phyloP scores from a whole-genome alignment of 2,113 vertebrate species.

The Elgaria multicarinata region DNA sequence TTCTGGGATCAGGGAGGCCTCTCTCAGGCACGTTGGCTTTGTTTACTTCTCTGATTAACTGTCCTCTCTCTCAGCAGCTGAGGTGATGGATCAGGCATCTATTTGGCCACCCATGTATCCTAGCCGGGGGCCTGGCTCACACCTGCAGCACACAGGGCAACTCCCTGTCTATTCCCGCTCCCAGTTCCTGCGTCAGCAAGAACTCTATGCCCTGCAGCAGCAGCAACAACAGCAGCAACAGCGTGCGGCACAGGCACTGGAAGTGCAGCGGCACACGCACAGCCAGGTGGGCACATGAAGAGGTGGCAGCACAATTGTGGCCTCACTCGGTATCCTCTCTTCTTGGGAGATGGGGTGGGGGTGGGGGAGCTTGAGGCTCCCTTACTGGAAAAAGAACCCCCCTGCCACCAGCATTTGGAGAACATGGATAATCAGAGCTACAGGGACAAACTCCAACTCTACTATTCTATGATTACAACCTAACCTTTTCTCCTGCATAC shows the following conservation, averaged over 20 bases:
- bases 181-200: slow-evolving; percentile 95
- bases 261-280: slow-evolving; percentile 76
- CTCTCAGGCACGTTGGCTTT: neutral
- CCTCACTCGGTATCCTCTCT: neutral
- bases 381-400: neutral
- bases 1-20: neutral
- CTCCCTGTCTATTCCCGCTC: slow-evolving; percentile 90
- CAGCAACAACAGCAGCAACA: slow-evolving; percentile 80
- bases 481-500: neutral
- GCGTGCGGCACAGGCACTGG: slow-evolving; percentile 78
- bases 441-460: too few relatives aligned
- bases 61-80: slow-evolving; percentile 70
- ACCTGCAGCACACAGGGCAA: slow-evolving; percentile 93
- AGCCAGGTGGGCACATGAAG: slow-evolving; percentile 54
- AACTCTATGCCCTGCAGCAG: slow-evolving; percentile 92
- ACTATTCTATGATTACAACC: too few relatives aligned
- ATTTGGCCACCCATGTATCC: slow-evolving; percentile 95
- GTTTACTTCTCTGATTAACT: neutral
- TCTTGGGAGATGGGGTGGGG: neutral
- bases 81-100: slow-evolving; percentile 95
- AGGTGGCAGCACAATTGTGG: neutral
- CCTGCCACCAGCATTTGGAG: neutral
- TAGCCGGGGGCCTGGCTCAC: slow-evolving; percentile 87
- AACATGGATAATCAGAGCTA: neutral
- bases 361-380: neutral